Conservation (phyloP, 2,797 vertebrate genomes). For the Malacoraja senta region DNA sequence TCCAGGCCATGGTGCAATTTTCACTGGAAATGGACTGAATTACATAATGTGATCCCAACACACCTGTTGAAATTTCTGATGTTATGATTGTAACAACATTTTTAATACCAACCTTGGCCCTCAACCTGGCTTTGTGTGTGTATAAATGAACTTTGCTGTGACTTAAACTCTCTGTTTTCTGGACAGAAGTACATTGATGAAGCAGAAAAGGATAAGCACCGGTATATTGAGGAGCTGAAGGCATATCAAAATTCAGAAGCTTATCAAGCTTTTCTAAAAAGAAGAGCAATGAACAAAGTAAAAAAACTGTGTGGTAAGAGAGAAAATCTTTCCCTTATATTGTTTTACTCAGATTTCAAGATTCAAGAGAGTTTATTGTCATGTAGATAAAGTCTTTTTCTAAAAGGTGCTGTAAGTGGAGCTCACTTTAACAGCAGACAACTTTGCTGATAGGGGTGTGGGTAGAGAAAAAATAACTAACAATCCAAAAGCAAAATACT, state of each 20-base stretch:
- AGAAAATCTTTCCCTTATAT: constrained; percentile 5
- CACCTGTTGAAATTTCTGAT: background rate
- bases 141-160: background rate
- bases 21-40: background rate
- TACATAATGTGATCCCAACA: background rate
- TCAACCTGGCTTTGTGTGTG: background rate
- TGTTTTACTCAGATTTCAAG: background rate
- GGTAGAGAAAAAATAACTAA: background rate
- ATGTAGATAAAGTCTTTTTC: background rate
- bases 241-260: constrained; percentile 40
- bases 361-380: no score
- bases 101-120: background rate
- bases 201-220: constrained; percentile 40
- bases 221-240: constrained; percentile 40
- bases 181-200: constrained; percentile 41
- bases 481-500: background rate
- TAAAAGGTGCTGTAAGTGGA: background rate
- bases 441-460: background rate
- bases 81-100: no score
- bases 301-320: constrained; percentile 31
- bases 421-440: background rate
- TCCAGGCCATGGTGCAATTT: background rate
- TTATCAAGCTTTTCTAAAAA: constrained; percentile 43
- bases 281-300: background rate
- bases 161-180: background rate